phyloP scores from a whole-genome alignment of 2,797 vertebrate genomes.

The Carduelis carduelis region DNA sequence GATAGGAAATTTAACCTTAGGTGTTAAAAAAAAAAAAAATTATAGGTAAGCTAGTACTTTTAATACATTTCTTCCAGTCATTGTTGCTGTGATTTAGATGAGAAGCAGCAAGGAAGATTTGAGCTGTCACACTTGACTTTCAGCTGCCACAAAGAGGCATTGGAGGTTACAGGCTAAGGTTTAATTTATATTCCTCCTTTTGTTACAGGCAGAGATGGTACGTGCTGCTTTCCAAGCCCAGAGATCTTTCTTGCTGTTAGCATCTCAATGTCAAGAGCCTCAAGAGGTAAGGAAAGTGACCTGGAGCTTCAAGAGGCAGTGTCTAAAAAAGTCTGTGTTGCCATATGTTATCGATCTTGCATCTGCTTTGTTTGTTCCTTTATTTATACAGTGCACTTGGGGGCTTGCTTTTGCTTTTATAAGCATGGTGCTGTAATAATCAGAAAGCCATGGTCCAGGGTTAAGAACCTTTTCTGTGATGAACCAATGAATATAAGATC shows the following conservation, averaged over 20 bases:
- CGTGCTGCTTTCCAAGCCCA: slow-evolving; percentile 87
- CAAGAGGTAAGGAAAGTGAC: slow-evolving; percentile 82
- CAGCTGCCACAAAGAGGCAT: neutral
- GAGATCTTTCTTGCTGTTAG: slow-evolving; percentile 86
- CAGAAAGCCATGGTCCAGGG: neutral
- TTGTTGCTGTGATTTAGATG: slow-evolving; percentile 19
- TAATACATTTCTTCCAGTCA: slow-evolving; percentile 6
- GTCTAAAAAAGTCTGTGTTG: neutral
- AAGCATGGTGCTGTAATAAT: neutral
- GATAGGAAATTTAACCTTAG: neutral
- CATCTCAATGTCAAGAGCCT: slow-evolving; percentile 86
- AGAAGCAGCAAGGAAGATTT: slow-evolving; percentile 7
- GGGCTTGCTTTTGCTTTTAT: neutral
- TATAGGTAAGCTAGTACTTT: neutral
- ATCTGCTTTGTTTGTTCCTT: neutral
- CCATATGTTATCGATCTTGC: neutral
- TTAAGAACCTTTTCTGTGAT: neutral
- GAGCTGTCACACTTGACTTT: slow-evolving; percentile 40
- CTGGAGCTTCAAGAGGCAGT: neutral
- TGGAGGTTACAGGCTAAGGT: neutral
- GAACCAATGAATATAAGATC: neutral
- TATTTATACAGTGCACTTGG: neutral
- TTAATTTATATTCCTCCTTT: slow-evolving; percentile 27
- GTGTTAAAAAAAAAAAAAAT: neutral
- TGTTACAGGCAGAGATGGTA: slow-evolving; percentile 90